Percentiles rank a stretch among this genome's conserved stretches.
Evolutionary conservation across 2,113 vertebrate species (phyloP).

Genomic region (Vulpes vulpes): DNA sequence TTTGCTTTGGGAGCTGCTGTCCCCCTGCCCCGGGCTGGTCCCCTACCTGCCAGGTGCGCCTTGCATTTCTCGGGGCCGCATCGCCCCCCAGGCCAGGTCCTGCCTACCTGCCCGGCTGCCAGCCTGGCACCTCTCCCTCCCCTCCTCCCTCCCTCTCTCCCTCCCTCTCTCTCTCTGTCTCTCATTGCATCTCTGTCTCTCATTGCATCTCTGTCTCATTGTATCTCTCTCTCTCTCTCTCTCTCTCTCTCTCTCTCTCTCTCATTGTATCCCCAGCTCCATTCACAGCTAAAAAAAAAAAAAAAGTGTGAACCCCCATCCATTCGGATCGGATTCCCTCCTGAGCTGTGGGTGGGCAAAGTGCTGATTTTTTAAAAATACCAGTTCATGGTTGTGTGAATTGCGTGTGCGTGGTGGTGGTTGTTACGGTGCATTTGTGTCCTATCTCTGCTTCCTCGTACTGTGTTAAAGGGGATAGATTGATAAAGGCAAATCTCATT

Average conservation of each 20-base stretch:
- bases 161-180: too few relatives aligned
- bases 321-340: not conserved
- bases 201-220: too few relatives aligned
- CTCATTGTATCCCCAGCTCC: not conserved
- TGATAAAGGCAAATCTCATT: slow-evolving; percentile 23
- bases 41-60: not conserved
- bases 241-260: too few relatives aligned
- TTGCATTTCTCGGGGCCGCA: not conserved
- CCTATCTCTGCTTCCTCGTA: not conserved
- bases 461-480: slow-evolving; percentile 15
- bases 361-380: not conserved
- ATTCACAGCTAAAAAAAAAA: not conserved
- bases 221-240: too few relatives aligned
- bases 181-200: not conserved
- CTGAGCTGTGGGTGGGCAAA: slow-evolving; percentile 36
- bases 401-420: not conserved
- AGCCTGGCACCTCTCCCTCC: not conserved
- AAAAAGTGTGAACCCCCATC: not conserved
- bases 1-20: too few relatives aligned
- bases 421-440: not conserved
- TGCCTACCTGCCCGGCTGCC: not conserved
- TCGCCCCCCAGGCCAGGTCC: not conserved
- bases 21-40: too few relatives aligned
- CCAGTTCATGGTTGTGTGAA: not conserved
- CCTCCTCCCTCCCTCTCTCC: too few relatives aligned